Evolutionary conservation across 2,888 invertebrate genomes (phyloP).

Genomic region (Aromia moschata): DNA sequence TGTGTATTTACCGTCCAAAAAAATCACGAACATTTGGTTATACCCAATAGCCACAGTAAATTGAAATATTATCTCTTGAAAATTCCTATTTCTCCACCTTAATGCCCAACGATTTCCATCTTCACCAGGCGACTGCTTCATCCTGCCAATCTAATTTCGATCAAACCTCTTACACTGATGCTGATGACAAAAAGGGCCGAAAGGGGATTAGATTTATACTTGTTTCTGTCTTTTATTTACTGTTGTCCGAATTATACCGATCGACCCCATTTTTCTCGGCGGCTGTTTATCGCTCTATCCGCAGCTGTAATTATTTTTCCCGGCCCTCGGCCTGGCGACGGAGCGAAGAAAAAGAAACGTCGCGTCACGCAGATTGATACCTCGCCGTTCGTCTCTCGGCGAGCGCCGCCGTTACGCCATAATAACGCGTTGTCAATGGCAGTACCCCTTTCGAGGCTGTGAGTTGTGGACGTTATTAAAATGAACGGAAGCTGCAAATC

Average conservation of each 20-base stretch:
- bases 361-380: background rate
- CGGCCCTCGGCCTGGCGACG: background rate
- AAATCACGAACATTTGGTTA: too few relatives aligned
- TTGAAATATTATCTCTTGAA: too few relatives aligned
- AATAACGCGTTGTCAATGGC: conserved; percentile 37
- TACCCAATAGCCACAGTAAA: too few relatives aligned
- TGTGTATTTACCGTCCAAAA: too few relatives aligned
- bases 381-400: background rate
- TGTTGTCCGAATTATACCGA: background rate
- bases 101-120: too few relatives aligned
- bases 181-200: too few relatives aligned
- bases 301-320: background rate
- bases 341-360: background rate
- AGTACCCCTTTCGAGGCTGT: conserved; percentile 35
- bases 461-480: conserved; percentile 41
- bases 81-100: too few relatives aligned
- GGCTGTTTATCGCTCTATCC: background rate
- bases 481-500: conserved; percentile 49
- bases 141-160: too few relatives aligned
- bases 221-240: too few relatives aligned
- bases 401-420: background rate
- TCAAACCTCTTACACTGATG: too few relatives aligned
- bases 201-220: too few relatives aligned
- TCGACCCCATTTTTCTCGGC: background rate
- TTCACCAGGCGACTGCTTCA: too few relatives aligned